Evolutionary conservation across 2,888 invertebrate species (phyloP).

Genomic region (Sympetrum striolatum): DNA sequence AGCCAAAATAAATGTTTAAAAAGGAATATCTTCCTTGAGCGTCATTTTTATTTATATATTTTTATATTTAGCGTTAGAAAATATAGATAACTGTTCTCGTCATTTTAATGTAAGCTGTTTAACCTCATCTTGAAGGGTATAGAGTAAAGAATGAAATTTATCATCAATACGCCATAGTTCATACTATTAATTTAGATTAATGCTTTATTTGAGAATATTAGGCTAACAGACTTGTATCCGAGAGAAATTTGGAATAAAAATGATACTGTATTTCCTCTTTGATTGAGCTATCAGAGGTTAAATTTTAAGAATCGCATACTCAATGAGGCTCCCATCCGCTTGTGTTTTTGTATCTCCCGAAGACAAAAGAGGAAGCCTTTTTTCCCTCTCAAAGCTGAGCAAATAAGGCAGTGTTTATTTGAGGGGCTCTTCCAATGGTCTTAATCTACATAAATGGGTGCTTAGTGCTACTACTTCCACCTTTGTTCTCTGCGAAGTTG

Average conservation of each 20-base stretch:
- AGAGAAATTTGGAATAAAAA: not conserved
- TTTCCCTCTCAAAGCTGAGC: not conserved
- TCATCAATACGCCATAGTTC: no score
- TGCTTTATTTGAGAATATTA: no score
- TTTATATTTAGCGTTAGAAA: no score
- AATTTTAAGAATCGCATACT: not conserved
- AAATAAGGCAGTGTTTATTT: not conserved
- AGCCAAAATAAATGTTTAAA: no score
- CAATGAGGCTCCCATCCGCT: not conserved
- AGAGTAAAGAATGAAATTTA: no score
- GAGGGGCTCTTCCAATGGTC: not conserved
- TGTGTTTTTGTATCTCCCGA: not conserved
- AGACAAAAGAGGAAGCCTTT: not conserved
- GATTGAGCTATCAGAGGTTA: not conserved
- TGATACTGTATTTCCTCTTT: not conserved
- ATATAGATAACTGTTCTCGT: no score
- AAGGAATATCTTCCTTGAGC: no score
- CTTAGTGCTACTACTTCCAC: not conserved
- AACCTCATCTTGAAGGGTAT: no score
- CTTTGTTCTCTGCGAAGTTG: not conserved
- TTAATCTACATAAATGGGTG: not conserved
- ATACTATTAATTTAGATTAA: no score
- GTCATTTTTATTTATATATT: no score
- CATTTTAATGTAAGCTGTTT: no score
- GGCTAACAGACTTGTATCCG: not conserved